Evolutionary conservation across 2,113 vertebrate species (phyloP), one percentile per base, ranked within the genome.

Genomic region (Platanista minor): DNA sequence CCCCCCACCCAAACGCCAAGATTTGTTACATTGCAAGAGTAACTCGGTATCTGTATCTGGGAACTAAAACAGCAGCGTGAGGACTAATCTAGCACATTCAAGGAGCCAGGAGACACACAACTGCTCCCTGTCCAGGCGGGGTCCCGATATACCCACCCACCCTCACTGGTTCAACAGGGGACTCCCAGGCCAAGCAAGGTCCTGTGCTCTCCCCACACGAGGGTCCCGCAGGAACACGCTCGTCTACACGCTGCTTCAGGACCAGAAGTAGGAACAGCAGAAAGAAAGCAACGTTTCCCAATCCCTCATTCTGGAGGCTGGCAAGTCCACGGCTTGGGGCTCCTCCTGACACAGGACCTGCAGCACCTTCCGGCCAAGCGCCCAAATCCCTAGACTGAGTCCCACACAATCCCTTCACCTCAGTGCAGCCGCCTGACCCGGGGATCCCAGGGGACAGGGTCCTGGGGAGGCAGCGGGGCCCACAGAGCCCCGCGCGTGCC

Each of bases 1-100:
- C 23, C 59, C 11, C n/a, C 8, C 23, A 46, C 11, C n/a, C 8
- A 1, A 29, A 21, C 0, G 8, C 8, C 4, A 2, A 2, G 11
- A 41, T 5, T 6, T 8, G 20, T 0, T 36, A 21, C 6, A 25
- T 27, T 3, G 15, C 36, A 23, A 66, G 46, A 43, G 8, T 3
- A 23, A 21, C 5, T 57, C 10, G n/a, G 4, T 0, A 10, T n/a
- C 5, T 0, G 3, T 27, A 31, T n/a, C 20, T 5, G 21, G 66
- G 31, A 33, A 33, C 66, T 8, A 0, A 25, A 14, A 0, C 15
- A 11, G 54, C 1, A 54, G n/a, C 3, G 0, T 5, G 15, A 18
- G 11, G 6, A 25, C 5, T 4, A 3, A n/a, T 8, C 8, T 11
- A 36, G 83, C 7, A 8, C 4, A 14, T 9, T 8, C 4, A 2